Evolutionary conservation across 1,140 invertebrate genomes (phyloP).

Genomic region (Bombus picipes): DNA sequence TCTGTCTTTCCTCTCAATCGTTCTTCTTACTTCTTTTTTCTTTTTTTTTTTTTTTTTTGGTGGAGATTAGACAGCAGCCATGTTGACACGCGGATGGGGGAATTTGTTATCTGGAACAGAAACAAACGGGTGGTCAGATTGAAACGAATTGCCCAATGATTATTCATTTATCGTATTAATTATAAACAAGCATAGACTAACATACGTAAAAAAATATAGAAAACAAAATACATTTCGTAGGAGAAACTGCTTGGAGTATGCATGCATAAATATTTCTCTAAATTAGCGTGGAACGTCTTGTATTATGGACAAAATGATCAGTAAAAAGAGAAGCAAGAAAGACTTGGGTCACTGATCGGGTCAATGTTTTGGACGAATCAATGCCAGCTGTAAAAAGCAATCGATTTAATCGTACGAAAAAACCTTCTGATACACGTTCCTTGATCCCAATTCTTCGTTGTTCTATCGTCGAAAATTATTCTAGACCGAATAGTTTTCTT

Average conservation of each 20-base stretch:
- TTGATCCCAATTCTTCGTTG: neutral
- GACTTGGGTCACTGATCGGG: neutral
- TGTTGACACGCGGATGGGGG: conserved; percentile 7
- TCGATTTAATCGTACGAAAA: neutral
- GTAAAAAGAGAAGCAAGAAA: neutral
- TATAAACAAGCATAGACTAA: neutral
- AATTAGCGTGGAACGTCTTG: no score
- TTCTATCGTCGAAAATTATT: neutral
- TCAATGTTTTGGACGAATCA: conserved; percentile 8
- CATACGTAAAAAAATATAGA: no score
- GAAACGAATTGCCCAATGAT: neutral
- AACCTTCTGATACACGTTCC: neutral
- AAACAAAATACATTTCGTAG: no score
- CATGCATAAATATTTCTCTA: no score
- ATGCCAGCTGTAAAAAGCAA: neutral
- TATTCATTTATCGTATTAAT: neutral
- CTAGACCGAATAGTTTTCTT: neutral
- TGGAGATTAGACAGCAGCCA: conserved; percentile 45
- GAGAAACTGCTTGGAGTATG: no score
- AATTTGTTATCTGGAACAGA: conserved; percentile 25
- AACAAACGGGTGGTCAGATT: neutral
- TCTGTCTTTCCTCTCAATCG: neutral
- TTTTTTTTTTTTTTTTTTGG: conserved; percentile 6
- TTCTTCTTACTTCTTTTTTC: no score
- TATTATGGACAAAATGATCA: no score